Evolutionary conservation across 1,140 invertebrate species (phyloP).

Genomic region (Acromyrmex charruanus): DNA sequence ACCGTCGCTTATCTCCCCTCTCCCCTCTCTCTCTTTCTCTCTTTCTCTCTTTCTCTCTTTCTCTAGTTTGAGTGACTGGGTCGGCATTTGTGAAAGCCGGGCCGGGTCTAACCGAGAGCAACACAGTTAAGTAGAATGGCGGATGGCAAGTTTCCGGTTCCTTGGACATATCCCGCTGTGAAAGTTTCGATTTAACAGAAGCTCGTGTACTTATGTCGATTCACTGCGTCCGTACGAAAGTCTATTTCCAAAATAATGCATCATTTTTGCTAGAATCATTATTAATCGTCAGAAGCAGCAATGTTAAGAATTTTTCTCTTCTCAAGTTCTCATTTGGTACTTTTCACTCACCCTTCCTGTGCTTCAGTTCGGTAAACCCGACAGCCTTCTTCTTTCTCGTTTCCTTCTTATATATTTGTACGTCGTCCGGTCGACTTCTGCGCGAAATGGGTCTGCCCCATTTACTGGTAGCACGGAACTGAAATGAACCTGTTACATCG

Average conservation of each 20-base stretch:
- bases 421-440: constrained; percentile 28
- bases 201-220: constrained; percentile 17
- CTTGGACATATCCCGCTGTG: constrained; percentile 75
- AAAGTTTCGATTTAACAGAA: constrained; percentile 83
- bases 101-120: constrained; percentile 32
- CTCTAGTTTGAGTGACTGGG: constrained; percentile 47
- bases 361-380: constrained; percentile 12
- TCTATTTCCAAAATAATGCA: constrained; percentile 39
- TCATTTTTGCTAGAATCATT: constrained; percentile 42
- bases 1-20: constrained; percentile 32
- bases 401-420: constrained; percentile 40
- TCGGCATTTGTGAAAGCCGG: constrained; percentile 72
- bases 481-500: constrained; percentile 69
- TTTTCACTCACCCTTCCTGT: background rate
- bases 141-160: constrained; percentile 77
- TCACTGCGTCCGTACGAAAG: background rate
- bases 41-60: constrained; percentile 35
- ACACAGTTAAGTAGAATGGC: constrained; percentile 47
- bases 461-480: constrained; percentile 33
- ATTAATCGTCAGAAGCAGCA: constrained; percentile 36
- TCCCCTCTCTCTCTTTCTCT: background rate
- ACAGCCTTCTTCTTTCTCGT: background rate
- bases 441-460: constrained; percentile 43
- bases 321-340: constrained; percentile 17
- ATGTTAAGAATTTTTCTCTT: constrained; percentile 30